Conservation (phyloP, 2,797 vertebrate species). For the Rhabdomys pumilio region DNA sequence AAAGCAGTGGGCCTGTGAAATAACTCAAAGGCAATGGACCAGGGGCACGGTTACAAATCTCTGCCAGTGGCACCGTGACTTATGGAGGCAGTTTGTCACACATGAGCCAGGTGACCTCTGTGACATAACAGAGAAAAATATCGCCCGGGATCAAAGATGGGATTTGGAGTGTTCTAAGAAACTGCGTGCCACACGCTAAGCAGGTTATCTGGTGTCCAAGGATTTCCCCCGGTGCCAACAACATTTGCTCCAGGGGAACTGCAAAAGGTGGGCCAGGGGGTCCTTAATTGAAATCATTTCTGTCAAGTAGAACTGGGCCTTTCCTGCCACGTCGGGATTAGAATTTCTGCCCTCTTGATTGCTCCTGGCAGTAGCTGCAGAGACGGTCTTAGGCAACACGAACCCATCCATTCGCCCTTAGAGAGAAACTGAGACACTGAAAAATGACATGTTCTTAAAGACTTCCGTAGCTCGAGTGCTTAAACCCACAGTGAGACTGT, state of each 20-base stretch:
- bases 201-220: neutral
- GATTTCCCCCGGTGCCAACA: neutral
- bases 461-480: neutral
- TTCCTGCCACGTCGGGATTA: neutral
- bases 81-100: slow-evolving; percentile 97
- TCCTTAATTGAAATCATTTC: slow-evolving; percentile 66
- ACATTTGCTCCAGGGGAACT: accelerated
- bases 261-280: accelerated
- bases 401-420: slow-evolving; percentile 43
- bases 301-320: slow-evolving; percentile 49
- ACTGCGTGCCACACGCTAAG: slow-evolving; percentile 72
- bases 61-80: slow-evolving; percentile 94
- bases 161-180: slow-evolving; percentile 85
- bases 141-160: slow-evolving; percentile 90
- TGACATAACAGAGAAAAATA: slow-evolving; percentile 92
- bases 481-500: slow-evolving; percentile 13
- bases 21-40: slow-evolving; percentile 99
- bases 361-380: neutral
- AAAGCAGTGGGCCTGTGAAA: slow-evolving; percentile 93
- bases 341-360: slow-evolving; percentile 40
- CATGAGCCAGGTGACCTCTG: slow-evolving; percentile 94
- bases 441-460: neutral
- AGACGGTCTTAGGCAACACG: neutral
- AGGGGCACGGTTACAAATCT: slow-evolving; percentile 99
- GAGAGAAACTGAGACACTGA: slow-evolving; percentile 42